phyloP scores from a whole-genome alignment of 2,113 vertebrate species.

The Acrocephalus arundinaceus region DNA sequence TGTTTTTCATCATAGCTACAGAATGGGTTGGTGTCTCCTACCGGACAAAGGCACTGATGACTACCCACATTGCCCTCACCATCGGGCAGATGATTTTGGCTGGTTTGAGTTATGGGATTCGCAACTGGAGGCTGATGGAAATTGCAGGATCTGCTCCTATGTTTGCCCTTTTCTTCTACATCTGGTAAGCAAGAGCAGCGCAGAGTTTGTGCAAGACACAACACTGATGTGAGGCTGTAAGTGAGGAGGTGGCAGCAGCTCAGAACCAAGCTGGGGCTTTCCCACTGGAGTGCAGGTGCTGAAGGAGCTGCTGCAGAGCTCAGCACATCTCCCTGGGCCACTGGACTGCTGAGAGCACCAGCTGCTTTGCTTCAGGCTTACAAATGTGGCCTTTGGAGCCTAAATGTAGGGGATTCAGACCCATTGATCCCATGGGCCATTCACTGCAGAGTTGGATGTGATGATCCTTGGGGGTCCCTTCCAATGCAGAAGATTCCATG shows the following conservation, averaged over 20 bases:
- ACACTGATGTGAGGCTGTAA: background rate
- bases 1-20: slow-evolving; percentile 59
- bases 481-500: fast-evolving
- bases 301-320: background rate
- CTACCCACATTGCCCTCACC: slow-evolving; percentile 60
- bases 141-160: slow-evolving; percentile 75
- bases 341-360: background rate
- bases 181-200: slow-evolving; percentile 69
- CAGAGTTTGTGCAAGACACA: fast-evolving
- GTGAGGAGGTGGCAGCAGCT: background rate
- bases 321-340: background rate
- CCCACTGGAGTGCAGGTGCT: no score
- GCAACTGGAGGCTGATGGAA: slow-evolving; percentile 85
- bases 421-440: background rate
- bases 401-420: background rate
- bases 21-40: slow-evolving; percentile 83
- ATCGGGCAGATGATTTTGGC: slow-evolving; percentile 76
- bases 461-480: background rate
- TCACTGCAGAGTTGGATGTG: no score
- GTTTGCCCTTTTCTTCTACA: slow-evolving; percentile 70
- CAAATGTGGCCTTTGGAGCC: background rate
- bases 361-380: background rate
- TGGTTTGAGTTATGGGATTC: slow-evolving; percentile 79
- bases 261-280: background rate
- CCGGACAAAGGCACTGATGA: slow-evolving; percentile 72